Conservation (phyloP, 2,113 vertebrate genomes). For the pig (Sus scrofa) region T2T-Sscrofa CM000814.6:45630001-45630500, state of each 20-base stretch:
- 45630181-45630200: constrained; percentile 8
- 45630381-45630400: constrained; percentile 49
- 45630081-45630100: not conserved
- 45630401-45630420: not conserved
- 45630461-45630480: not conserved
- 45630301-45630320: constrained; percentile 50
- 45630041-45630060: not conserved
- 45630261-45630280: constrained; percentile 53
- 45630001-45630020: no score
- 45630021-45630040: not conserved
- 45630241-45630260: constrained; percentile 14
- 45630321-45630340: constrained; percentile 61
- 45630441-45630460: not conserved
- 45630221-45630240: not conserved
- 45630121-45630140: constrained; percentile 8
- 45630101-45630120: not conserved
- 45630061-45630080: not conserved
- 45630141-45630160: not conserved
- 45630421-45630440: not conserved
- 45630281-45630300: constrained; percentile 37
- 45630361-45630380: constrained; percentile 43
- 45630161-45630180: not conserved
- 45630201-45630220: not conserved
- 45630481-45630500: not conserved
- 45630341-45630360: constrained; percentile 67